Evolutionary conservation across 1,140 invertebrate species (phyloP), one percentile per base, ranked within the genome.

Genomic region (Bombus huntii): DNA sequence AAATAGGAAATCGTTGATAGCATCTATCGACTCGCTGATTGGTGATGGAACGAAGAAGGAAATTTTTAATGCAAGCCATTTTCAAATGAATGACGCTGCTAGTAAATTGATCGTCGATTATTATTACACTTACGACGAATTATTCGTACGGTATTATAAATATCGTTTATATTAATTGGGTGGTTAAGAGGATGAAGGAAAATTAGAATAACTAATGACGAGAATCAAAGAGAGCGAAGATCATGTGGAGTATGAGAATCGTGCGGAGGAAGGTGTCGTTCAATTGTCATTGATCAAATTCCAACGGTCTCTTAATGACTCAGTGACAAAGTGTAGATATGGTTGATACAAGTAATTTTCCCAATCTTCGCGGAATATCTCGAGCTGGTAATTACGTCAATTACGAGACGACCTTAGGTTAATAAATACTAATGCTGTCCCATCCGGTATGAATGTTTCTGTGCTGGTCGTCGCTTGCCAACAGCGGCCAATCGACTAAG

Each of bases 351-450:
- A 88, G 88, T 82, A 89, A 92, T 92, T 92, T 92, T 84, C 85
- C 81, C 86, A 79, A 81, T 90, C 88, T 90, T 87, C 86, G 57
- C 66, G 79, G 82, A 90, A 90, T 90, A 90, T 71, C 86, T 89
- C 82, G 88, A 81, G 81, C 85, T 79, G 84, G 88, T 91, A 92
- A 92, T 92, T 92, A 91, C 91, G 88, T 88, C 90, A 92, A 92
- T 92, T 92, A 92, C 83, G 68, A 71, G 44, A 81, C 85, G 91
- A 92, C 92, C 89, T 90, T 90, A 87, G 88, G 92, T 91, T 92
- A 90, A 90, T 92, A 92, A 92, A 92, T 89, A 90, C 87, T 88
- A 88, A 92, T 92, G 89, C 86, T 86, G 70, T 84, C 85, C 82
- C 76, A 90, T 89, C 88, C 89, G 83, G 88, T 88, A 71, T 47